These are phyloP conservation scores for Drepana arcuata DNA, from an alignment of 1,140 invertebrate species.

Conservation along the genomic window DNA sequence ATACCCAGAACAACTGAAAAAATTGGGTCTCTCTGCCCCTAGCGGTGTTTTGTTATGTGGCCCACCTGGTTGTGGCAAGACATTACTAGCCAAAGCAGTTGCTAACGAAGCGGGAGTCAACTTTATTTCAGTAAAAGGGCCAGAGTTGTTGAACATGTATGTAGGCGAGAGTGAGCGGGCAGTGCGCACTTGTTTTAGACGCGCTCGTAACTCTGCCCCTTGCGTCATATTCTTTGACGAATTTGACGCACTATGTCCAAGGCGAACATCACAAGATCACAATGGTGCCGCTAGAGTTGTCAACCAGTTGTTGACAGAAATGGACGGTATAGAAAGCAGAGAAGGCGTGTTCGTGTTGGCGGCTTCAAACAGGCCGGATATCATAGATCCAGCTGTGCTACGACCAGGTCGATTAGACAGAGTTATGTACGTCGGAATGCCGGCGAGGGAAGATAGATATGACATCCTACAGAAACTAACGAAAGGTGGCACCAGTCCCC, in stretches of 20 bases:
- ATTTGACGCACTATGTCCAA: conserved; percentile 96
- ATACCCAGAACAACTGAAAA: conserved; percentile 84
- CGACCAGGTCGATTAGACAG: conserved; percentile 96
- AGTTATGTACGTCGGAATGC: conserved; percentile 94
- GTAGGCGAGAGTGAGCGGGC: conserved; percentile 99
- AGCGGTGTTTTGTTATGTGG: conserved; percentile 94
- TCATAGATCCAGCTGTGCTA: conserved; percentile 96
- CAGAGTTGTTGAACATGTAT: conserved; percentile 98
- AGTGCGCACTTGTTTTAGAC: conserved; percentile 93
- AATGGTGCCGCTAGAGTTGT: conserved; percentile 88
- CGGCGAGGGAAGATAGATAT: conserved; percentile 81
- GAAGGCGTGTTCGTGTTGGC: conserved; percentile 95
- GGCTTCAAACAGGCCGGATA: conserved; percentile 97
- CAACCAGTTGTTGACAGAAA: conserved; percentile 98
- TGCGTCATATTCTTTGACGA: conserved; percentile 99
- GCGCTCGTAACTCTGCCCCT: conserved; percentile 94
- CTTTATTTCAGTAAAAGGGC: conserved; percentile 97
- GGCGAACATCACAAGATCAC: conserved; percentile 82
- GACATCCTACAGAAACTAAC: conserved; percentile 94
- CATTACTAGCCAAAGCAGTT: conserved; percentile 92
- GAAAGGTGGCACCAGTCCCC: conserved; percentile 87
- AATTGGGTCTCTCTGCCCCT: conserved; percentile 83
- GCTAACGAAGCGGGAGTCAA: conserved; percentile 97
- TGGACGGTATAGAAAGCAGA: conserved; percentile 95
- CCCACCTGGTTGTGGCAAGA: conserved; percentile 96